These are phyloP conservation scores for Cheilosia variabilis DNA, from an alignment of 2,888 invertebrate genomes.

Conservation along the genomic window DNA sequence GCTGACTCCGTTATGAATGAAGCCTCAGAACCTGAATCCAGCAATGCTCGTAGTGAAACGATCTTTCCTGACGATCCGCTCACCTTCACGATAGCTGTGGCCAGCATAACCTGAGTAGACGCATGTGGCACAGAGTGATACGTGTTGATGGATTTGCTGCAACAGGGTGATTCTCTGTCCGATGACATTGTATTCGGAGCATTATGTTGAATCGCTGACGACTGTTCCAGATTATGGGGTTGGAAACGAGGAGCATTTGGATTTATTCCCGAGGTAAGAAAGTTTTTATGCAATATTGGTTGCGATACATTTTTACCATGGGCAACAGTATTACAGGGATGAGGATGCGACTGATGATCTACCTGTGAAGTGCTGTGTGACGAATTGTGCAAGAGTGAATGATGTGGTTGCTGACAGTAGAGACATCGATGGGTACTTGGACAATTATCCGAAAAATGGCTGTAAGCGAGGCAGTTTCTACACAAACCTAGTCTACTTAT, in stretches of 20 bases:
- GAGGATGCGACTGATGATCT: too few species aligned
- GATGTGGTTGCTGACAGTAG: neutral
- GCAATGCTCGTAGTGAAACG: slow-evolving; percentile 11
- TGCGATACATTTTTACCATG: too few species aligned
- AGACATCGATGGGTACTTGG: neutral
- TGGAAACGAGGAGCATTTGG: neutral
- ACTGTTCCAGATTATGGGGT: neutral
- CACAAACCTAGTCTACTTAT: slow-evolving; percentile 12
- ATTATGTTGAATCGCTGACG: neutral
- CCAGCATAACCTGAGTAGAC: neutral
- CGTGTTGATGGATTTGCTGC: slow-evolving; percentile 4
- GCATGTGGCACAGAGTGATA: slow-evolving; percentile 4
- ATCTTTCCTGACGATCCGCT: slow-evolving; percentile 6
- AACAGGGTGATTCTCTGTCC: neutral
- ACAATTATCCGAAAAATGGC: neutral
- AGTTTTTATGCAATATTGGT: neutral
- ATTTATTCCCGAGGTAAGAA: neutral
- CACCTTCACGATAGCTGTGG: slow-evolving; percentile 8
- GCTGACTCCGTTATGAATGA: slow-evolving; percentile 12
- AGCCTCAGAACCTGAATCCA: slow-evolving; percentile 7
- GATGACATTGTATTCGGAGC: neutral
- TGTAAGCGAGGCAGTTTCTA: neutral
- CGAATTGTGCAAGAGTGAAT: neutral
- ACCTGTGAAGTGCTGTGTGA: too few species aligned
- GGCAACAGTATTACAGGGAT: too few species aligned